Percentiles rank a stretch among this genome's conserved stretches.
Conservation (phyloP, 2,888 invertebrate genomes). For the Microctonus brassicae region DNA sequence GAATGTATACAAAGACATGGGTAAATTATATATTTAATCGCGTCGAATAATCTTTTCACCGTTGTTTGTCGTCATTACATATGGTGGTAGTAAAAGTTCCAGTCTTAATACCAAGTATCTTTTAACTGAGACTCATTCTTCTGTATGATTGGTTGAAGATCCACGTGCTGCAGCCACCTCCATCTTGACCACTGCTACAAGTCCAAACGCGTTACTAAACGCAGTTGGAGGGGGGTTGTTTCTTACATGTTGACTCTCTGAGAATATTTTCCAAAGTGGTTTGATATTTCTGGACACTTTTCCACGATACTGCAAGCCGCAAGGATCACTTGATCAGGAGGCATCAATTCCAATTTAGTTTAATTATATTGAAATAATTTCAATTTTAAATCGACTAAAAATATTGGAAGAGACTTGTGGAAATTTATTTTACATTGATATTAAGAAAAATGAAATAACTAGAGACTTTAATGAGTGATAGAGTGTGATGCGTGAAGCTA, state of each 20-base stretch:
- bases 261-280: slow-evolving; percentile 59
- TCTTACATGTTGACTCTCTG: slow-evolving; percentile 6
- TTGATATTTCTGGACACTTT: slow-evolving; percentile 59
- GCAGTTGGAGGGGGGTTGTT: slow-evolving; percentile 36
- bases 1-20: not conserved
- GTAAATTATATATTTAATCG: not conserved
- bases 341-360: slow-evolving; percentile 5
- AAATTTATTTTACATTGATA: not conserved
- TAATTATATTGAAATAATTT: not conserved
- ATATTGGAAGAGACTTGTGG: not conserved
- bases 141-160: slow-evolving; percentile 51
- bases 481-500: slow-evolving; percentile 15
- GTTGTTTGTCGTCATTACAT: not conserved
- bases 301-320: slow-evolving; percentile 57
- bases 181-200: slow-evolving; percentile 40
- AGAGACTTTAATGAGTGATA: slow-evolving; percentile 41
- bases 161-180: slow-evolving; percentile 57
- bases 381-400: not conserved
- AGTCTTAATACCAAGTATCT: not conserved
- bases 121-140: not conserved
- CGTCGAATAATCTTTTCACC: not conserved
- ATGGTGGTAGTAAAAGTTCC: slow-evolving; percentile 11
- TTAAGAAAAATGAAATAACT: slow-evolving; percentile 3
- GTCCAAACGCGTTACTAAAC: not conserved
- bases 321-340: slow-evolving; percentile 42